Evolutionary conservation across 2,797 vertebrate species (phyloP), one percentile per base, ranked within the genome.

Genomic region (Rhinogobio ventralis): DNA sequence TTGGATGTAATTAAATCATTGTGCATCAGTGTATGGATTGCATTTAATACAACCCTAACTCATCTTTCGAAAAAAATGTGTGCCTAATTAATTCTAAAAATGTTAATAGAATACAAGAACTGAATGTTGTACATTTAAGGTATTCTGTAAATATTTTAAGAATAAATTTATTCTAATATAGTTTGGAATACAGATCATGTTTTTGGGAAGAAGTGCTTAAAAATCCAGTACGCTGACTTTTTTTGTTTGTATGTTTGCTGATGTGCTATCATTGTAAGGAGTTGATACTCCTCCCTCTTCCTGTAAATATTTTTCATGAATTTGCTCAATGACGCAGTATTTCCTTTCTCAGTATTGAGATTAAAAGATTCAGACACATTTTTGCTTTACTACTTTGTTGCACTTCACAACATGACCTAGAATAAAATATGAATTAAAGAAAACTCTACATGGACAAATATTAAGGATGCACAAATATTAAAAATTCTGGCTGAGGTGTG

Each of bases 111-210:
- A 94, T 94, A 93, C 91, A 91, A 60, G 72, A 28, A 33, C 85
- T 85, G 89, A 84, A 90, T 6, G 84, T 87, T 93, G 93, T 94
- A 94, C 90, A 95, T 94, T 94, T 94, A 92, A 91, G 87, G 93
- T 94, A 94, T 95, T 95, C 93, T 95, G 94, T 95, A 94, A 95
- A 95, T 88, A 93, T 93, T 93, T 91, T 92, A 93, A 93, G 93
- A 93, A 94, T 93, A 93, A 93, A 94, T 94, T 93, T 95, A 93
- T 93, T 91, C 93, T 83, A 90, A 89, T 91, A 92, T 93, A 92
- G 91, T 94, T 95, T 94, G 91, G 88, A 93, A 92, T 93, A 92
- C 86, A 91, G 88, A 91, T 89, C 90, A 91, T 85, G 85, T 78
- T 93, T 93, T 92, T 92, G 92, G 91, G 93, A 91, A 94, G 88